Evolutionary conservation across 2,888 invertebrate genomes (phyloP), one percentile per base, ranked within the genome.

Genomic region (Ernsta delagoae): DNA sequence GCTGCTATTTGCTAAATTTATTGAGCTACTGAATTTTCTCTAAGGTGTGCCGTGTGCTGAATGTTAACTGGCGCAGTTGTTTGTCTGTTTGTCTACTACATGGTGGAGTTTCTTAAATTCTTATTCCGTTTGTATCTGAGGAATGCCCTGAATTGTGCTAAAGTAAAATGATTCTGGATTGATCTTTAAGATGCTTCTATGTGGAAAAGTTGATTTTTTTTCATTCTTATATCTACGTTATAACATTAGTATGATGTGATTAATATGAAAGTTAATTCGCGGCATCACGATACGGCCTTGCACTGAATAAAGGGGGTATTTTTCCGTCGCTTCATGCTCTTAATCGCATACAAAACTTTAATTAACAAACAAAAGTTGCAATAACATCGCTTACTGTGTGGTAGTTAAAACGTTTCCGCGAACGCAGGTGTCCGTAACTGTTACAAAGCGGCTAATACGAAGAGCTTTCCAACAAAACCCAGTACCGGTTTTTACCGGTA

Each of bases 391-490:
- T 11, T 16, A 16, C 16, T 54, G 31, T 53, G 54, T 57, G 31
- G 54, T 7, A 31, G 12, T 9, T 31, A 59, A 12, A 41, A 59
- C 45, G 5, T 59, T 39, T 16, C 39, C 16, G 16, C 39, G 59
- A 41, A 9, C 57, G 11, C 59, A 59, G 41, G 59, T 59, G 59
- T 59, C 1, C 41, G 16, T 16, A 59, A 41, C 41, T 39, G 59
- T 59, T 41, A 6, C 39, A 59, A 41, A 59, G 16, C 59, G 59
- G 16, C 57, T 11, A 24, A 57, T 34, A 12, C 56, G 24, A 56
- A 56, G 59, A 41, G 39, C 41, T 39, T 9, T 8, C 31, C 31
- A 31, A 24, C 39, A 41, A 39, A 50, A 50, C 16, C 3, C 8
- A 7, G 11, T 7, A 59, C 41, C 59, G 31, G 31, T 31, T 31